phyloP scores from a whole-genome alignment of 2,113 vertebrate species.

The Ivindomyrus marchei region DNA sequence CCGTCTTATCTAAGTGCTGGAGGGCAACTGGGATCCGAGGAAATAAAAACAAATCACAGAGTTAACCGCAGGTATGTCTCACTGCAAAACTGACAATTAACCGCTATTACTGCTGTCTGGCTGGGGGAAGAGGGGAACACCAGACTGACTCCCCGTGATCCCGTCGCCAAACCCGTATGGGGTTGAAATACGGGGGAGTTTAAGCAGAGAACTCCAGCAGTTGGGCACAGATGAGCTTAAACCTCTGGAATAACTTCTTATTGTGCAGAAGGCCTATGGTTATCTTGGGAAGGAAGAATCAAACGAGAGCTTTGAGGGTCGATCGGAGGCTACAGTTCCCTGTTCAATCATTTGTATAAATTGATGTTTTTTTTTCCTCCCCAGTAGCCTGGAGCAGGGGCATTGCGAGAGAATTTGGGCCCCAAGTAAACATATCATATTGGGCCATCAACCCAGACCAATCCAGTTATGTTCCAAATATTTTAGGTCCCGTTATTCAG shows the following conservation, averaged over 20 bases:
- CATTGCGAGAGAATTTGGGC: background rate
- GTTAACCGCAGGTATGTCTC: background rate
- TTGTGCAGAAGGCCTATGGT: background rate
- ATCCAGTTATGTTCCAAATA: background rate
- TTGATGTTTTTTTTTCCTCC: background rate
- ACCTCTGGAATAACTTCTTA: background rate
- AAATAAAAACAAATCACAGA: slow-evolving; percentile 17
- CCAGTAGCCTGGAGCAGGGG: background rate
- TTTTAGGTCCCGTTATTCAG: background rate
- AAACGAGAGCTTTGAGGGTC: background rate
- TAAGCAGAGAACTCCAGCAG: background rate
- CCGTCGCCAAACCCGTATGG: background rate
- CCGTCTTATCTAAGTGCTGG: slow-evolving; percentile 16
- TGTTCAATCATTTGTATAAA: background rate
- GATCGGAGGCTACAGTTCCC: background rate
- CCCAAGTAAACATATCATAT: background rate
- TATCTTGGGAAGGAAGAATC: background rate
- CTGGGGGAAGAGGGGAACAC: background rate
- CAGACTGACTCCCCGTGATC: background rate
- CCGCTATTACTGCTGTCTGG: background rate
- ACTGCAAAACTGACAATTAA: background rate
- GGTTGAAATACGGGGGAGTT: background rate
- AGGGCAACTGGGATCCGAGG: slow-evolving; percentile 7
- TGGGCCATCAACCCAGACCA: background rate
- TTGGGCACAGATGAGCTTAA: background rate